These are phyloP conservation scores for Atethmia centrago DNA, from an alignment of 2,888 invertebrate genomes.

Conservation along the genomic window DNA sequence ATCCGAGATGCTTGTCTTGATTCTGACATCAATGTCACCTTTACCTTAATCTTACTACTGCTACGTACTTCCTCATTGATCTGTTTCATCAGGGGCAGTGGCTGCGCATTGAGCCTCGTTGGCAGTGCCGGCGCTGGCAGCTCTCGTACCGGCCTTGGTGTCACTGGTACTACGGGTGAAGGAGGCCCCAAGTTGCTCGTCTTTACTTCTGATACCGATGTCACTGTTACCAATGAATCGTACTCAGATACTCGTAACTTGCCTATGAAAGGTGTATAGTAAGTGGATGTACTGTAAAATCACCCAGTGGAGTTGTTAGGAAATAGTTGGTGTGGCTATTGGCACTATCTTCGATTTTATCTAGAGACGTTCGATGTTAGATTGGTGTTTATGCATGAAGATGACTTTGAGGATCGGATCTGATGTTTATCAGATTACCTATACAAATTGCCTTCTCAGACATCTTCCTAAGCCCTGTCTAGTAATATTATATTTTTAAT, in stretches of 20 bases:
- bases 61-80: conserved; percentile 86
- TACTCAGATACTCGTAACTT: conserved; percentile 52
- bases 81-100: conserved; percentile 84
- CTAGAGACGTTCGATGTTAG: conserved; percentile 2
- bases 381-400: not conserved
- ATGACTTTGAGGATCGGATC: conserved; percentile 1
- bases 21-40: conserved; percentile 26
- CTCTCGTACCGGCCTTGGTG: conserved; percentile 66
- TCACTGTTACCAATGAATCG: conserved; percentile 73
- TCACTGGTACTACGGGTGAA: conserved; percentile 53
- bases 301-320: not conserved
- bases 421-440: conserved; percentile 3
- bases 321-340: not conserved
- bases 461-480: not conserved
- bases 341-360: not conserved
- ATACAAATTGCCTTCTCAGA: not conserved
- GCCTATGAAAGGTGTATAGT: conserved; percentile 45
- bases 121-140: conserved; percentile 66
- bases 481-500: not conserved
- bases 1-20: conserved; percentile 48
- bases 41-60: conserved; percentile 54
- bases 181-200: conserved; percentile 82
- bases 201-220: conserved; percentile 85
- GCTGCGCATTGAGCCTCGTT: conserved; percentile 81
- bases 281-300: not conserved